Conservation (phyloP, 2,113 vertebrate species). For the Upupa epops region DNA sequence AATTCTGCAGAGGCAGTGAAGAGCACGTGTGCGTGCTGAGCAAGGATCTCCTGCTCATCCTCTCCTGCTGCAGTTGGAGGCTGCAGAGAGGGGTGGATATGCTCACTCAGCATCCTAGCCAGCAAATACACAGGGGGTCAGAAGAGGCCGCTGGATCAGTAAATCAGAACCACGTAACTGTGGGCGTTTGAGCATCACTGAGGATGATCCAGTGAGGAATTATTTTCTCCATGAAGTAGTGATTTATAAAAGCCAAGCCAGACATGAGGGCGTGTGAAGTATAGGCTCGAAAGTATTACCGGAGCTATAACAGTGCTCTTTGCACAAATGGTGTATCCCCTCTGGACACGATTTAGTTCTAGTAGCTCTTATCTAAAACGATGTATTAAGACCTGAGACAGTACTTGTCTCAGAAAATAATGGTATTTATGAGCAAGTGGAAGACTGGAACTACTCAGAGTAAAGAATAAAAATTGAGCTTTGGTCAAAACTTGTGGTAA, state of each 20-base stretch:
- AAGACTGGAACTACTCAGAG: not conserved
- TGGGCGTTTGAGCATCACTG: rapidly evolving
- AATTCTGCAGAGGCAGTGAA: not conserved
- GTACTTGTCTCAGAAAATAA: slow-evolving; percentile 7
- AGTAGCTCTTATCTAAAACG: not conserved
- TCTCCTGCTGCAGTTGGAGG: not conserved
- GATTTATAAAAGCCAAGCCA: not conserved
- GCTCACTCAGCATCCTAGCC: not conserved
- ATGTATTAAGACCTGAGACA: not conserved
- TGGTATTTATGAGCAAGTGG: not conserved
- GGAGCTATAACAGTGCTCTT: not conserved
- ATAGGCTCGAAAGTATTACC: not conserved
- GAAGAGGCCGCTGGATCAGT: not conserved
- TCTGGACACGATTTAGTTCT: not conserved
- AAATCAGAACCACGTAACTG: not conserved
- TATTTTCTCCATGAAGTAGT: not conserved
- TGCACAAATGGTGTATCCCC: not conserved
- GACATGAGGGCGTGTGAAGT: not conserved
- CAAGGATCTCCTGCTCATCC: not conserved
- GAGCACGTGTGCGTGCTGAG: not conserved
- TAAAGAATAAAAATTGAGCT: not conserved
- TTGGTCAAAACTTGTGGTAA: not conserved
- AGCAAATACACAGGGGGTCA: not conserved
- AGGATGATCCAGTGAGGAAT: not conserved
- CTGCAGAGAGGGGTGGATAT: not conserved